A percentile compares a stretch with the other conserved stretches of the same genome.
Conservation (phyloP, 2,113 vertebrate species). For the Phylloscopus trochiloides region DNA sequence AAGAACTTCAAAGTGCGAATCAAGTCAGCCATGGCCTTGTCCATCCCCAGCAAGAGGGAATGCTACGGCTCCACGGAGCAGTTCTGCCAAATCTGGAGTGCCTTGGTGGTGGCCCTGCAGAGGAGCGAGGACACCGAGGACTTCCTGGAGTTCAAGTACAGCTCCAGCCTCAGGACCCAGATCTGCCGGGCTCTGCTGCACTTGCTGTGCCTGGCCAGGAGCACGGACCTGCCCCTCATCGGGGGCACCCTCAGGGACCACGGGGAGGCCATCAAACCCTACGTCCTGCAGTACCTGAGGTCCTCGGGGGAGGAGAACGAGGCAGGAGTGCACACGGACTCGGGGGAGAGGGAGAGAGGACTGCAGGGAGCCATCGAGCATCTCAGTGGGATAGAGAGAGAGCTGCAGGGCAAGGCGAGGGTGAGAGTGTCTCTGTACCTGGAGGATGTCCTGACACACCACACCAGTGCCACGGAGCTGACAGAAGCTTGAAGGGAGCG, state of each 20-base stretch:
- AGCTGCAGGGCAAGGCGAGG: constrained; percentile 16
- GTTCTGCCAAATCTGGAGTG: constrained; percentile 83
- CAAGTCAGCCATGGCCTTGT: constrained; percentile 89
- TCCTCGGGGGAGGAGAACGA: constrained; percentile 60
- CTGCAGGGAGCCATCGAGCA: constrained; percentile 75
- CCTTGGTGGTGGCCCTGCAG: constrained; percentile 85
- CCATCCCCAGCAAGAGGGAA: constrained; percentile 76
- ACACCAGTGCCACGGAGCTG: background rate
- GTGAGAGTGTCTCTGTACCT: constrained; percentile 71
- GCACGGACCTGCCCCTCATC: constrained; percentile 77
- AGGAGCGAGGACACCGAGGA: constrained; percentile 89
- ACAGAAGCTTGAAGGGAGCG: background rate
- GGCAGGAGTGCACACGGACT: background rate
- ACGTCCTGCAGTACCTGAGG: constrained; percentile 81
- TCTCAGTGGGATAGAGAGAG: constrained; percentile 60
- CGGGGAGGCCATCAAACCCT: constrained; percentile 64
- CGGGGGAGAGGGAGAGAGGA: constrained; percentile 65
- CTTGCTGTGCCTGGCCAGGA: constrained; percentile 77
- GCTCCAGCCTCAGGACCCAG: constrained; percentile 85
- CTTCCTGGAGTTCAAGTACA: constrained; percentile 95
- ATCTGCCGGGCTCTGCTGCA: constrained; percentile 88
- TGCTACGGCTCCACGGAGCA: constrained; percentile 80
- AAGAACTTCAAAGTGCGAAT: constrained; percentile 98
- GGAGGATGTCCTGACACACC: constrained; percentile 72
- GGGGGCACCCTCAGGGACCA: constrained; percentile 58